phyloP scores from a whole-genome alignment of 2,888 invertebrate genomes.

The Malachius bipustulatus region DNA sequence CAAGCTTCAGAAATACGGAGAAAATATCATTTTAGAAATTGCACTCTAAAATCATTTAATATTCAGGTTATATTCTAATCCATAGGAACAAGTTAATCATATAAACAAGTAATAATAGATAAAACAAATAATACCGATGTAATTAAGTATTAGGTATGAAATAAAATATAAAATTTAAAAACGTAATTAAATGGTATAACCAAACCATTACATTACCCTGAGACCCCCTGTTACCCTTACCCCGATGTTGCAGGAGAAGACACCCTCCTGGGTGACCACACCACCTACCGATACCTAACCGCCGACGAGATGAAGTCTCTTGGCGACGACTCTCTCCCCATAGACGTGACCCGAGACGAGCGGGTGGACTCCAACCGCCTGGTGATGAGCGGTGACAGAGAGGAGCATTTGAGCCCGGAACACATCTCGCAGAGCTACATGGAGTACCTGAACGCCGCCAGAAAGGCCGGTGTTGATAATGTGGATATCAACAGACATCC shows the following conservation, averaged over 20 bases:
- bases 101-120: no score
- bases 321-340: slow-evolving; percentile 85
- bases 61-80: no score
- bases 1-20: no score
- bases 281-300: slow-evolving; percentile 82
- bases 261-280: slow-evolving; percentile 79
- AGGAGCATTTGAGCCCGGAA: slow-evolving; percentile 52
- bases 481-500: slow-evolving; percentile 47
- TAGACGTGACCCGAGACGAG: slow-evolving; percentile 87
- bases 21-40: no score
- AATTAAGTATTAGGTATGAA: no score
- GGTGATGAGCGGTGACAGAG: slow-evolving; percentile 41
- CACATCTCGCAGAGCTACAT: slow-evolving; percentile 41
- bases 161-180: no score
- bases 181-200: no score
- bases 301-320: slow-evolving; percentile 93
- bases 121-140: no score
- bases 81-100: no score
- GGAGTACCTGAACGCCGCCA: slow-evolving; percentile 38
- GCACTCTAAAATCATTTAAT: no score
- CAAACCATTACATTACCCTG: no score
- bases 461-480: slow-evolving; percentile 46
- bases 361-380: slow-evolving; percentile 59
- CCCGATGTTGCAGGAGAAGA: slow-evolving; percentile 61
- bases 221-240: slow-evolving; percentile 3